Percentiles rank a stretch among this genome's conserved stretches.
Conservation (phyloP, 2,113 vertebrate species). For the Thinocorus orbignyianus region DNA sequence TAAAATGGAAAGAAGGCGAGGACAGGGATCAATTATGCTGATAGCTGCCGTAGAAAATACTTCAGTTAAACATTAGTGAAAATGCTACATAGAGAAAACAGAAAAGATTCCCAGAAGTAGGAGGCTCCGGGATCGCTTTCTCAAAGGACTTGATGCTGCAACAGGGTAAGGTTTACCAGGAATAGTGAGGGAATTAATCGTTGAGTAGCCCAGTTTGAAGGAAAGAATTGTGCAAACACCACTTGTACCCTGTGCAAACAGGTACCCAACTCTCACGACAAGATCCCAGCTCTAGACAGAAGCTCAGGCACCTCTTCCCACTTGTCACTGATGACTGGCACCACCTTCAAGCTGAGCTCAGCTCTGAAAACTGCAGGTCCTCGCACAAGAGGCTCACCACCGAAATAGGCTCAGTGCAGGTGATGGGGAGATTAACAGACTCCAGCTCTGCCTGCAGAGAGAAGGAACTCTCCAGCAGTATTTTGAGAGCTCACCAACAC, state of each 20-base stretch:
- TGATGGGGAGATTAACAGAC: not conserved
- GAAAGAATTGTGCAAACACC: not conserved
- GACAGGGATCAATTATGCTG: constrained; percentile 10
- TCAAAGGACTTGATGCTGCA: not conserved
- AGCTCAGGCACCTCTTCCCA: not conserved
- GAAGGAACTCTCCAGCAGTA: not conserved
- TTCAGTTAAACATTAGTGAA: not conserved
- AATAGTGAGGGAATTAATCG: not conserved
- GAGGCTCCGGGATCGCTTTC: not conserved
- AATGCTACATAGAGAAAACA: not conserved
- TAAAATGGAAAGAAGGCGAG: not conserved
- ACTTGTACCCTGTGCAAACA: not conserved
- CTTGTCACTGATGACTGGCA: not conserved
- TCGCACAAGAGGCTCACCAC: not conserved
- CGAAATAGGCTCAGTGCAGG: not conserved
- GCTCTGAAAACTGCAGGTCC: not conserved
- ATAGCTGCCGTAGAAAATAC: not conserved
- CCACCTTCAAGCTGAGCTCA: not conserved
- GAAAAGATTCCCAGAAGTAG: not conserved
- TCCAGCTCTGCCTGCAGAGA: not conserved
- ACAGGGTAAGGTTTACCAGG: not conserved
- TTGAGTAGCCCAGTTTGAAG: not conserved
- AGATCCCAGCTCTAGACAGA: not conserved
- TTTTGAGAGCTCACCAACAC: constrained; percentile 17
- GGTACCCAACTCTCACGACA: not conserved